Conservation (phyloP, 1,140 invertebrate species). For the Eueides isabella region DNA sequence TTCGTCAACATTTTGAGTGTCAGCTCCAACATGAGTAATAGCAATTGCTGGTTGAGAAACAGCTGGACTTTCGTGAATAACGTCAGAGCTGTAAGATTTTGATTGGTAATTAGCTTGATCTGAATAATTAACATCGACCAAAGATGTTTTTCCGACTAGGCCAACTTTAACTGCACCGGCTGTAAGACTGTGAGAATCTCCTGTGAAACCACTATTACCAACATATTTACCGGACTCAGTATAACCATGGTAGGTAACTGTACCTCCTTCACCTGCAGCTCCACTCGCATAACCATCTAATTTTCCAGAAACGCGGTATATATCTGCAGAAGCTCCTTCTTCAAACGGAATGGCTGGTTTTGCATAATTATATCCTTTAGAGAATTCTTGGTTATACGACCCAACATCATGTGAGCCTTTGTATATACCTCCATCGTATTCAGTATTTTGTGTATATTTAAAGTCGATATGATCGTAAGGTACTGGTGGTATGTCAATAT, state of each 20-base stretch:
- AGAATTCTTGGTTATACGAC: constrained; percentile 35
- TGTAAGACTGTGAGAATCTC: constrained; percentile 70
- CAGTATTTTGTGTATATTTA: constrained; percentile 52
- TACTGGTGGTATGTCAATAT: constrained; percentile 55
- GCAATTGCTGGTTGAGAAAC: constrained; percentile 63
- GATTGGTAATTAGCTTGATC: constrained; percentile 54
- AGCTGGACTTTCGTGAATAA: constrained; percentile 51
- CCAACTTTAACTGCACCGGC: constrained; percentile 78
- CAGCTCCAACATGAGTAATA: constrained; percentile 62
- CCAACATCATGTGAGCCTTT: constrained; percentile 36
- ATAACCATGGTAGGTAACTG: constrained; percentile 41
- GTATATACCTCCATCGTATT: constrained; percentile 46
- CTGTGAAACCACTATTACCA: constrained; percentile 58
- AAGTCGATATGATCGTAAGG: constrained; percentile 59
- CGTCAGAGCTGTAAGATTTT: constrained; percentile 31
- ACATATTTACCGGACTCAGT: constrained; percentile 60
- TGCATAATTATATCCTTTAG: constrained; percentile 49
- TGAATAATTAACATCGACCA: constrained; percentile 65
- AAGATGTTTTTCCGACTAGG: constrained; percentile 77
- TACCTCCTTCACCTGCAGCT: constrained; percentile 13
- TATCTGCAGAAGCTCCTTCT: constrained; percentile 38
- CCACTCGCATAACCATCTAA: constrained; percentile 31
- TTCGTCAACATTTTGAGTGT: constrained; percentile 57
- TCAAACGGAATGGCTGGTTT: constrained; percentile 45
- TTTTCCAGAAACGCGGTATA: constrained; percentile 34